phyloP scores from a whole-genome alignment of 2,888 invertebrate species.

The Acrobasis repandana region DNA sequence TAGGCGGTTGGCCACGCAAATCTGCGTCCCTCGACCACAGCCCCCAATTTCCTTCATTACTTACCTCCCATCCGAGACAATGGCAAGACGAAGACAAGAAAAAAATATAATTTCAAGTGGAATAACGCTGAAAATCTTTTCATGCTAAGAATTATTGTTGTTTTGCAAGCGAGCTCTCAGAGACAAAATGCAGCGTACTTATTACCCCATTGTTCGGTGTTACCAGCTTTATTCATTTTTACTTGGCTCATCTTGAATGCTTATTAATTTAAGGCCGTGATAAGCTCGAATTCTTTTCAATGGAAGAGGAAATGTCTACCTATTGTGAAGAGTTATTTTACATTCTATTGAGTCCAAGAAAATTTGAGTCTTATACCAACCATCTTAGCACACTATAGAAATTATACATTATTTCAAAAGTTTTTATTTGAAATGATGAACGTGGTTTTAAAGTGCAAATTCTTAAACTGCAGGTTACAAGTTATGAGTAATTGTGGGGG shows the following conservation, averaged over 20 bases:
- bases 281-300: constrained; percentile 81
- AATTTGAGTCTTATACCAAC: constrained; percentile 20
- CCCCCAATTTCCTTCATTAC: constrained; percentile 82
- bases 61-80: constrained; percentile 82
- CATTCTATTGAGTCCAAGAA: constrained; percentile 62
- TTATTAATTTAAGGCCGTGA: constrained; percentile 82
- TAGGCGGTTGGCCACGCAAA: constrained; percentile 78
- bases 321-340: constrained; percentile 78
- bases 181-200: constrained; percentile 82
- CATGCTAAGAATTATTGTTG: constrained; percentile 82
- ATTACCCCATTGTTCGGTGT: constrained; percentile 81
- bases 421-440: not conserved
- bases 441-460: constrained; percentile 18
- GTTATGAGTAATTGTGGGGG: constrained; percentile 22
- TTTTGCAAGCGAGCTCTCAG: constrained; percentile 81
- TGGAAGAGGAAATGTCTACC: constrained; percentile 75
- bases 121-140: constrained; percentile 83
- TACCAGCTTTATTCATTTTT: constrained; percentile 82
- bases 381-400: not conserved
- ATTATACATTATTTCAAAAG: not conserved
- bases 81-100: constrained; percentile 80
- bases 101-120: constrained; percentile 82
- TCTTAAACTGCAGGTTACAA: constrained; percentile 13
- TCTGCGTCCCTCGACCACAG: constrained; percentile 63
- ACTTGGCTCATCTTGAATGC: constrained; percentile 83